phyloP scores from a whole-genome alignment of 2,888 invertebrate genomes.

The Margaritifera margaritifera region DNA sequence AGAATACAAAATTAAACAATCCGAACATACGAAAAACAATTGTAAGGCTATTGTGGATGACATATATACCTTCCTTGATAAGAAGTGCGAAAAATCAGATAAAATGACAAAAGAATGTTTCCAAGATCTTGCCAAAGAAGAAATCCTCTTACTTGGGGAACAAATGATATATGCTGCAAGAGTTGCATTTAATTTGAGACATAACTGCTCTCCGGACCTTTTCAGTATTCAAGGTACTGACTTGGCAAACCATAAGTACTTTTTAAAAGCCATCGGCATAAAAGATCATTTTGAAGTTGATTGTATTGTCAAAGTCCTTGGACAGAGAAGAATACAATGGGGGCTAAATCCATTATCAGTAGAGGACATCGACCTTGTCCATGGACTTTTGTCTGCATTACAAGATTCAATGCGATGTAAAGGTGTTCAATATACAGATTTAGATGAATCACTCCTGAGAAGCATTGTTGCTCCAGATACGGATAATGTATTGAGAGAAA shows the following conservation, averaged over 20 bases:
- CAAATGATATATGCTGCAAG: slow-evolving; percentile 8
- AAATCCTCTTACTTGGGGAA: slow-evolving; percentile 16
- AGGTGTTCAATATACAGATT: slow-evolving; percentile 4
- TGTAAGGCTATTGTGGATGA: slow-evolving; percentile 2
- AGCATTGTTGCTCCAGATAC: slow-evolving; percentile 47
- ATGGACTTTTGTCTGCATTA: slow-evolving; percentile 21
- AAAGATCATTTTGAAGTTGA: slow-evolving; percentile 19
- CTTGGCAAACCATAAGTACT: not conserved
- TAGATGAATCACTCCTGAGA: slow-evolving; percentile 14
- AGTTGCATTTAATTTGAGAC: slow-evolving; percentile 14
- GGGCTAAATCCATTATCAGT: not conserved
- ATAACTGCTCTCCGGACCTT: slow-evolving; percentile 20
- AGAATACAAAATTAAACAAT: slow-evolving; percentile 2
- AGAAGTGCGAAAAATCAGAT: no score
- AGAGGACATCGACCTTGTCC: slow-evolving; percentile 13
- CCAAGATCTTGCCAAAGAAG: slow-evolving; percentile 3
- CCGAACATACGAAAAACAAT: not conserved
- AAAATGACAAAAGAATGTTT: not conserved
- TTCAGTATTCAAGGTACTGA: slow-evolving; percentile 5
- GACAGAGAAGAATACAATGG: not conserved
- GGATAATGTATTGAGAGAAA: slow-evolving; percentile 36
- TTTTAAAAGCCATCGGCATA: slow-evolving; percentile 18
- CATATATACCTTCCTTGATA: slow-evolving; percentile 9
- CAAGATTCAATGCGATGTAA: slow-evolving; percentile 3
- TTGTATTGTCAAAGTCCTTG: slow-evolving; percentile 13